A percentile compares a stretch with the other conserved stretches of the same genome.
Conservation (phyloP, 2,113 vertebrate genomes). For the Nannobrachium achirus region DNA sequence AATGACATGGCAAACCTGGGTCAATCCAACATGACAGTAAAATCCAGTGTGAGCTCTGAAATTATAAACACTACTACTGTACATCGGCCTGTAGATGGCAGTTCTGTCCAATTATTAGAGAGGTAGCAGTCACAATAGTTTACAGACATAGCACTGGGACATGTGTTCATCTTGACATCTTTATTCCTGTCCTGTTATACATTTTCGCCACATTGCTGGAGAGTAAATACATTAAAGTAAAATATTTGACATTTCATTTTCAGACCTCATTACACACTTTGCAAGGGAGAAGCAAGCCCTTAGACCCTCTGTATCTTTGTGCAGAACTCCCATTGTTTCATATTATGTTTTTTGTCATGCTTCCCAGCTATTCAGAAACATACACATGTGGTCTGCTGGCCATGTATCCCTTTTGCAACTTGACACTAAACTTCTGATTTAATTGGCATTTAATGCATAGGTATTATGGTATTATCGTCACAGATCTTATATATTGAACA, state of each 20-base stretch:
- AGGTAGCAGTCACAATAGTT: not conserved
- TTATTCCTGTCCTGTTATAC: conserved; percentile 76
- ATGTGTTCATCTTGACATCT: conserved; percentile 65
- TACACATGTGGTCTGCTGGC: conserved; percentile 53
- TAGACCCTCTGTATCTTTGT: conserved; percentile 57
- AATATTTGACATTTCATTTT: conserved; percentile 71
- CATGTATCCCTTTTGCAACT: conserved; percentile 48
- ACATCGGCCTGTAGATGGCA: conserved; percentile 52
- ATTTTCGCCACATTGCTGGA: conserved; percentile 72
- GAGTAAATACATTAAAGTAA: conserved; percentile 79
- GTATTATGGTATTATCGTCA: conserved; percentile 40
- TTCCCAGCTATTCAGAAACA: conserved; percentile 46
- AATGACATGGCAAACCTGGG: too few species aligned
- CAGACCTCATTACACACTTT: conserved; percentile 54
- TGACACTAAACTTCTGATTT: conserved; percentile 45
- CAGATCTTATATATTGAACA: conserved; percentile 33
- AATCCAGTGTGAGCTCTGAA: too few species aligned
- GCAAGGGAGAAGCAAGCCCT: conserved; percentile 65
- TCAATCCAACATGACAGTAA: too few species aligned
- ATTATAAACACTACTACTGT: not conserved
- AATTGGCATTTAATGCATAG: conserved; percentile 58
- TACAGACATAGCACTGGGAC: not conserved
- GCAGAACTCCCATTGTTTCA: conserved; percentile 56
- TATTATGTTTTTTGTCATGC: conserved; percentile 53
- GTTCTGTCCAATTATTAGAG: conserved; percentile 19